Percentiles rank a stretch among this genome's conserved stretches.
Evolutionary conservation across 2,113 vertebrate species (phyloP).

Genomic region (Vanacampus margaritifer): DNA sequence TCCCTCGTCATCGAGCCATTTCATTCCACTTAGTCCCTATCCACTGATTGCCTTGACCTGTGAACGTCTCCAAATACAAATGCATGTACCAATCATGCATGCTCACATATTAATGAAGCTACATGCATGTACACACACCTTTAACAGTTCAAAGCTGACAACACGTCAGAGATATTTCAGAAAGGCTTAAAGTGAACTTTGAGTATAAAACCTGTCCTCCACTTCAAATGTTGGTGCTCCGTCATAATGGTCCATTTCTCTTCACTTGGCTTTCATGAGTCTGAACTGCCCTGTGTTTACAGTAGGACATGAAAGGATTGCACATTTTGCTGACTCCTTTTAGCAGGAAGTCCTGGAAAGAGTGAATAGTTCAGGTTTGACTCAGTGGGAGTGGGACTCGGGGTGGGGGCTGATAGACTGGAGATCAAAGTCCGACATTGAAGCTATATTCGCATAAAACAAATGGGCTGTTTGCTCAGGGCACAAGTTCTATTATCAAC

Average conservation of each 20-base stretch:
- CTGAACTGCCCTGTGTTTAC: neutral
- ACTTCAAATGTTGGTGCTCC: neutral
- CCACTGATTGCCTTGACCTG: too few relatives aligned
- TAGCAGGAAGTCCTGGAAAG: neutral
- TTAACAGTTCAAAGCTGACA: neutral
- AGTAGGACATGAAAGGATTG: slow-evolving; percentile 3
- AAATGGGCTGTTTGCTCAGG: slow-evolving; percentile 8
- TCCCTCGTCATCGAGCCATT: too few relatives aligned
- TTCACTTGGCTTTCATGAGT: neutral
- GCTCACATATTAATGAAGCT: too few relatives aligned
- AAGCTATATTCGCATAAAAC: neutral
- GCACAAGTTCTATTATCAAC: slow-evolving; percentile 2
- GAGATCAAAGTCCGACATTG: slow-evolving; percentile 4
- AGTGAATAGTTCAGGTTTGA: slow-evolving; percentile 4
- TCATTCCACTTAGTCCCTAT: too few relatives aligned
- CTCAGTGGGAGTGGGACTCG: slow-evolving; percentile 3
- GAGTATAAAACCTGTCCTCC: neutral
- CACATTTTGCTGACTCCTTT: neutral
- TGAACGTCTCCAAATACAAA: too few relatives aligned
- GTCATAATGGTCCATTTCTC: neutral
- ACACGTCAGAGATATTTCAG: neutral
- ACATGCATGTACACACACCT: neutral
- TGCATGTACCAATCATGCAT: too few relatives aligned
- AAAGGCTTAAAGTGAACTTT: neutral
- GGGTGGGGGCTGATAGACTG: slow-evolving; percentile 2